phyloP scores from a whole-genome alignment of 2,888 invertebrate species.

The Nephrocerus scutellatus region DNA sequence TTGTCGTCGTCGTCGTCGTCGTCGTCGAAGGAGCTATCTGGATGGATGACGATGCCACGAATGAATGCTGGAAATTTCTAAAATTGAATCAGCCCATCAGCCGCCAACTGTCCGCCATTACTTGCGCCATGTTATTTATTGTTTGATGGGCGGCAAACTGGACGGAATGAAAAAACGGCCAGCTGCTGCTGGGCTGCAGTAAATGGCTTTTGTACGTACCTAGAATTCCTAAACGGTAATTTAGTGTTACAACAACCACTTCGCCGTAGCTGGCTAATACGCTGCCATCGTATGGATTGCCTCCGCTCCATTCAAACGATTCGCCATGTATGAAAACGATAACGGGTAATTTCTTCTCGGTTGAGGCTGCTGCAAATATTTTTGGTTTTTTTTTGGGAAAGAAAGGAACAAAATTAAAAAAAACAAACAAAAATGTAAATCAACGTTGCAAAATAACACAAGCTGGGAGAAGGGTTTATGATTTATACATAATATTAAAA shows the following conservation, averaged over 20 bases:
- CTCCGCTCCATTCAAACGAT: conserved; percentile 91
- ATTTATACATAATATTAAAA: conserved; percentile 12
- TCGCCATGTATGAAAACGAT: conserved; percentile 48
- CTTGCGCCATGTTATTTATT: too few species aligned
- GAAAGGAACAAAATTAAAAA: conserved; percentile 2
- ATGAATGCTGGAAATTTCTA: too few species aligned
- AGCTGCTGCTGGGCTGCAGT: too few species aligned
- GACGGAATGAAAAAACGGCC: too few species aligned
- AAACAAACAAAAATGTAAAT: not conserved
- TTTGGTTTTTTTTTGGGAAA: too few species aligned
- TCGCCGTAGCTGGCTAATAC: conserved; percentile 87
- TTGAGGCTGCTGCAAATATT: conserved; percentile 43
- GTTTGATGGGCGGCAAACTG: too few species aligned
- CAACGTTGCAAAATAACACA: not conserved
- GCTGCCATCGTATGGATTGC: conserved; percentile 94
- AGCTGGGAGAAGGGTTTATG: not conserved
- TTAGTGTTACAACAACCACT: conserved; percentile 90
- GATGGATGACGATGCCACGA: too few species aligned
- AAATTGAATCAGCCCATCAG: too few species aligned
- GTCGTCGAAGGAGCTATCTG: too few species aligned
- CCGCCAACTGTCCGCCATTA: too few species aligned
- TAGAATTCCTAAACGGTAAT: conserved; percentile 89
- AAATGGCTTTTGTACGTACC: conserved; percentile 54
- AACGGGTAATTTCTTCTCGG: conserved; percentile 47
- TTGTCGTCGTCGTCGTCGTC: too few species aligned